phyloP scores from a whole-genome alignment of 2,888 invertebrate species.

The Drosophila ezoana region DNA sequence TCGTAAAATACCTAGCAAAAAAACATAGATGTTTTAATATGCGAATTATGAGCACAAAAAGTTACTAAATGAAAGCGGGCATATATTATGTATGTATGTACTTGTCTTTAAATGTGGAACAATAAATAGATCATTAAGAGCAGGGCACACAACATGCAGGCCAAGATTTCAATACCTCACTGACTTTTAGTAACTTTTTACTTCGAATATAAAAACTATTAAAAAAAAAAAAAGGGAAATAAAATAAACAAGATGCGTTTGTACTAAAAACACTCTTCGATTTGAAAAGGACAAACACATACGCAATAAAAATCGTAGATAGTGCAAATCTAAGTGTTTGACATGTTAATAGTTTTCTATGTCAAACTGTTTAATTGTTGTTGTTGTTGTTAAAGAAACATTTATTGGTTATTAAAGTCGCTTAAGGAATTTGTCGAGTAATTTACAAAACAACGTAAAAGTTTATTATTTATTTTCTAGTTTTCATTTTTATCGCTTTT shows the following conservation, averaged over 20 bases:
- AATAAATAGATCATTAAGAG: conserved; percentile 42
- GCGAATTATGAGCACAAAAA: conserved; percentile 67
- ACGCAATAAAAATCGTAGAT: conserved; percentile 55
- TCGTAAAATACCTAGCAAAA: conserved; percentile 19
- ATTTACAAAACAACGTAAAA: conserved; percentile 72
- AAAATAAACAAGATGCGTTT: conserved; percentile 19
- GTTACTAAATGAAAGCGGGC: conserved; percentile 74
- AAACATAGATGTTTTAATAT: conserved; percentile 40
- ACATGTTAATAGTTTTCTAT: conserved; percentile 45
- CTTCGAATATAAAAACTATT: conserved; percentile 18
- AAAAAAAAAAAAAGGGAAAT: background rate
- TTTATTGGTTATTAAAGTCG: conserved; percentile 73
- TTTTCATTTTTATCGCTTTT: conserved; percentile 42
- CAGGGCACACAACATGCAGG: conserved; percentile 68
- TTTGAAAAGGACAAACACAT: conserved; percentile 66
- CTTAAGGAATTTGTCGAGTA: conserved; percentile 47
- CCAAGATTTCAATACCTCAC: conserved; percentile 48
- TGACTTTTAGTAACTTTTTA: conserved; percentile 73
- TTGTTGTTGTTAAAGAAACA: conserved; percentile 73
- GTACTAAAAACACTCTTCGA: conserved; percentile 23
- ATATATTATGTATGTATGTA: conserved; percentile 32
- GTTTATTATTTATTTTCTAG: conserved; percentile 54
- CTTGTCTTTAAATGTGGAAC: conserved; percentile 40
- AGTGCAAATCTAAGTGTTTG: conserved; percentile 61
- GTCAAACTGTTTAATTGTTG: conserved; percentile 54